Conservation (phyloP, 2,888 invertebrate genomes). For the Sipunculus nudus region DNA sequence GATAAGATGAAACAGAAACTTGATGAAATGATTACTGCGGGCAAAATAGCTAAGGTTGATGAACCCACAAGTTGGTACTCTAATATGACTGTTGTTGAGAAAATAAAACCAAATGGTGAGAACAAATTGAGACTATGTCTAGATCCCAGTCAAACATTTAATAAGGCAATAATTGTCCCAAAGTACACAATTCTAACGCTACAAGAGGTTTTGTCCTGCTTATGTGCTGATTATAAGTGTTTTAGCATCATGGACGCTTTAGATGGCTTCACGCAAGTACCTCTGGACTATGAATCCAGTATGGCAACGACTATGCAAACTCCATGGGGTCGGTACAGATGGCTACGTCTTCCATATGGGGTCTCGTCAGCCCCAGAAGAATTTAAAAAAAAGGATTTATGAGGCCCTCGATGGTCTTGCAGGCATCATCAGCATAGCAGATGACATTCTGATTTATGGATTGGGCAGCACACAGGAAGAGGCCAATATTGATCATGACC, state of each 20-base stretch:
- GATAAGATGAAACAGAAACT: background rate
- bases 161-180: constrained; percentile 11
- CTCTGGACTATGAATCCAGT: background rate
- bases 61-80: constrained; percentile 7
- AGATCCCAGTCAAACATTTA: constrained; percentile 20
- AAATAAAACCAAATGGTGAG: constrained; percentile 5
- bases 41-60: background rate
- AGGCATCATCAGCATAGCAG: constrained; percentile 13
- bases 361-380: constrained; percentile 16
- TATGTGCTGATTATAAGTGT: background rate
- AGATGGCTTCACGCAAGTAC: constrained; percentile 15
- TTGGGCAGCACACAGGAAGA: constrained; percentile 14
- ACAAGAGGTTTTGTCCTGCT: background rate
- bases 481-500: constrained; percentile 9
- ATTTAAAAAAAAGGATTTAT: constrained; percentile 8
- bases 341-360: constrained; percentile 16
- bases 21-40: background rate
- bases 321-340: constrained; percentile 5
- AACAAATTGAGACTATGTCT: constrained; percentile 14
- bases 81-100: constrained; percentile 1
- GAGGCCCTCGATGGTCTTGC: constrained; percentile 6
- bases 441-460: constrained; percentile 14
- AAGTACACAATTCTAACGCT: constrained; percentile 10
- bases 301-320: constrained; percentile 20
- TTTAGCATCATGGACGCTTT: constrained; percentile 6